Evolutionary conservation across 2,888 invertebrate species (phyloP).

Genomic region (Anticlea derivata): DNA sequence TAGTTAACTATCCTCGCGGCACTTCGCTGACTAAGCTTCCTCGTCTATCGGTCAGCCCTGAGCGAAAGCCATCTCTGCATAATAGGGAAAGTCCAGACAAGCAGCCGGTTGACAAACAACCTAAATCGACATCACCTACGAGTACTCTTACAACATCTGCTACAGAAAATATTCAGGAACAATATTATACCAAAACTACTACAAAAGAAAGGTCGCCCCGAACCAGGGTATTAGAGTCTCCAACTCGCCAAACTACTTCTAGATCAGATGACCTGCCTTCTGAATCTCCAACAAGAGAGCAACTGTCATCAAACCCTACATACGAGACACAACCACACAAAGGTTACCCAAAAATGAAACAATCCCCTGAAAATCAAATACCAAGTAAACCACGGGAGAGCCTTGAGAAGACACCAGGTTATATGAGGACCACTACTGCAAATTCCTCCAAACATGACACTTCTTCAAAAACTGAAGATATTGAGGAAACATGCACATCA

Average conservation of each 20-base stretch:
- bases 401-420: conserved; percentile 27
- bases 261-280: conserved; percentile 13
- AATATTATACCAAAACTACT: conserved; percentile 17
- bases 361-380: conserved; percentile 12
- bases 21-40: conserved; percentile 17
- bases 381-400: conserved; percentile 16
- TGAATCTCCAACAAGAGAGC: conserved; percentile 30
- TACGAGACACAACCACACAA: conserved; percentile 1
- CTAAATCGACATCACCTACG: conserved; percentile 24
- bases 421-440: conserved; percentile 34
- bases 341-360: conserved; percentile 15
- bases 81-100: conserved; percentile 31
- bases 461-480: conserved; percentile 18
- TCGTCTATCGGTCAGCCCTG: conserved; percentile 30
- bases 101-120: conserved; percentile 16
- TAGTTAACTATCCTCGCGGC: not conserved
- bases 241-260: conserved; percentile 29
- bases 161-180: conserved; percentile 31
- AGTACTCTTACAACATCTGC: conserved; percentile 29
- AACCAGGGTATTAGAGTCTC: conserved; percentile 31
- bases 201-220: conserved; percentile 28
- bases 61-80: conserved; percentile 18
- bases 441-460: conserved; percentile 30
- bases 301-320: conserved; percentile 6
- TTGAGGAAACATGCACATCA: conserved; percentile 18